These are phyloP conservation scores for Neopelma chrysocephalum DNA, from an alignment of 2,797 vertebrate species.

Conservation along the genomic window DNA sequence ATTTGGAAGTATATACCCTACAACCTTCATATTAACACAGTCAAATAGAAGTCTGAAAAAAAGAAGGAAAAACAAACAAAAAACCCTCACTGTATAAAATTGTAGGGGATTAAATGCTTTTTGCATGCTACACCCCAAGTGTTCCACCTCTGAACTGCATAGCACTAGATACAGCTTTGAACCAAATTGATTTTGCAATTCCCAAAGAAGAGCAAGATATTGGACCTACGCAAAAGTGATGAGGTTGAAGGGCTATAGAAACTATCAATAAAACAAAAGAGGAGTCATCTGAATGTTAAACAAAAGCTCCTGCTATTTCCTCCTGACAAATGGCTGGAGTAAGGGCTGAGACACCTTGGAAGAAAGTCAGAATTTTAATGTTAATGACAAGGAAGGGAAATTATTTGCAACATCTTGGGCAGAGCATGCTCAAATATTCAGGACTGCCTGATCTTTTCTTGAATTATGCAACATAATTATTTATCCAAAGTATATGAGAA, in stretches of 20 bases:
- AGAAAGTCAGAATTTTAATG: background rate
- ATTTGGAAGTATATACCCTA: background rate
- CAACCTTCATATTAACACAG: background rate
- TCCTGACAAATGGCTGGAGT: background rate
- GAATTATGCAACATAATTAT: background rate
- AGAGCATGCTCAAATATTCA: background rate
- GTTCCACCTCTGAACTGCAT: background rate
- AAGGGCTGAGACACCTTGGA: background rate
- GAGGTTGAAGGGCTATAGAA: background rate
- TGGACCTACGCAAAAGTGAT: background rate
- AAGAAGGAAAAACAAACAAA: background rate
- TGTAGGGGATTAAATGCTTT: background rate
- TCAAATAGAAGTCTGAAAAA: background rate
- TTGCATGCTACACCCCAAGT: rapidly evolving
- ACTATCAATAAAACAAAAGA: background rate
- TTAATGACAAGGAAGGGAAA: background rate
- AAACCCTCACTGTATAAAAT: background rate
- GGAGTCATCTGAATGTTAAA: background rate
- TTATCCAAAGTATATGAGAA: background rate
- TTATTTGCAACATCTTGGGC: background rate
- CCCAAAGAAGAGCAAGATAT: background rate
- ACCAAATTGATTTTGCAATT: background rate
- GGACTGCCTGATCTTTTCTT: background rate
- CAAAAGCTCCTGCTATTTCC: background rate
- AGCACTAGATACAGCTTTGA: background rate